These are phyloP conservation scores for Meles meles DNA, from an alignment of 2,113 vertebrate species.

Conservation along the genomic window DNA sequence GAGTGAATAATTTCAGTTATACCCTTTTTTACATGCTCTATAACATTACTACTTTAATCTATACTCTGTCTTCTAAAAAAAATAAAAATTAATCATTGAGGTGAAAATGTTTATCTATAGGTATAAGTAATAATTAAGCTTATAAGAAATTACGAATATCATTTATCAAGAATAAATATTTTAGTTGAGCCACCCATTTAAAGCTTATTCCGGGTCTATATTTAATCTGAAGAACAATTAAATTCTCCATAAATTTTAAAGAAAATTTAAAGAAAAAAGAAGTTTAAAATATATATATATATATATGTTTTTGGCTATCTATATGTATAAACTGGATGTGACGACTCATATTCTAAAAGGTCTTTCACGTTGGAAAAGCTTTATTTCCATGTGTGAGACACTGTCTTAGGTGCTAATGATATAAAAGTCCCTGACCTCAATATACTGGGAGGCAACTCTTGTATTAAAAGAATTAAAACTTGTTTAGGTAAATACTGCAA, in stretches of 20 bases:
- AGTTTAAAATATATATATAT: not conserved
- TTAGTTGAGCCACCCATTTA: not conserved
- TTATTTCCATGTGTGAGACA: not conserved
- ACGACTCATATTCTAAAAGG: not conserved
- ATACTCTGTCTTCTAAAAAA: not conserved
- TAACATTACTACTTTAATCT: not conserved
- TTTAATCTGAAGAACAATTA: not conserved
- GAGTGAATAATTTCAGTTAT: not conserved
- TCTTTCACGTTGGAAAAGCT: not conserved
- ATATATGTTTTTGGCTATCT: not conserved
- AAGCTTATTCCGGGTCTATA: not conserved
- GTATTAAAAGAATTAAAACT: not conserved
- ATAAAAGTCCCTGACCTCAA: not conserved
- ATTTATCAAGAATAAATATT: not conserved
- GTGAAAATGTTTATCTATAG: not conserved
- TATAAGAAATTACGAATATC: not conserved
- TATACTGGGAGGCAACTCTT: not conserved
- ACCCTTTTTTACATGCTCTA: not conserved
- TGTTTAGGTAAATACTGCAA: not conserved
- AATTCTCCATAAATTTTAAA: not conserved
- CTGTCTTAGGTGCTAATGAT: not conserved
- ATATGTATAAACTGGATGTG: not conserved
- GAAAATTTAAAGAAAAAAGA: not conserved
- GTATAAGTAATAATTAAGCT: not conserved
- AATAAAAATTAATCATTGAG: not conserved